Evolutionary conservation across 1,140 invertebrate species (phyloP).

Genomic region (Ctenoplectra terminalis): DNA sequence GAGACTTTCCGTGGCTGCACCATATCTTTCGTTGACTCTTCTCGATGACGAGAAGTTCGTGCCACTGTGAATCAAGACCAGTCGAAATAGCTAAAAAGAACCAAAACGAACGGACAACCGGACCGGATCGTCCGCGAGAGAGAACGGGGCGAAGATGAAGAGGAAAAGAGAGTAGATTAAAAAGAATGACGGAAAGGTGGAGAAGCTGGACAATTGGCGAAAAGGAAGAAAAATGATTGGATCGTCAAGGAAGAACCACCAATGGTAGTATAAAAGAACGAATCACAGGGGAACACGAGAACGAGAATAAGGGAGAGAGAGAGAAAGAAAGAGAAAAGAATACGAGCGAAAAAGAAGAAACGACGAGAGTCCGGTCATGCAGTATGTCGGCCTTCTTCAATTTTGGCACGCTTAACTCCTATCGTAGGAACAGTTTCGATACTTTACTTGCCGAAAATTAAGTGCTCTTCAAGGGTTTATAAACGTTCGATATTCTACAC

Average conservation of each 20-base stretch:
- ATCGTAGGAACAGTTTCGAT: too few species aligned
- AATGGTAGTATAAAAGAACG: neutral
- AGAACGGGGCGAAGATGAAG: neutral
- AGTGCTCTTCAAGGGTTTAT: too few species aligned
- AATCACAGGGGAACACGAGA: neutral
- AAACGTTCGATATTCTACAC: too few species aligned
- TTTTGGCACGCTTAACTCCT: too few species aligned
- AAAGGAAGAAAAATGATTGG: conserved; percentile 29
- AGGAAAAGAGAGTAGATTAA: neutral
- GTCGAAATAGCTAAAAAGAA: conserved; percentile 40
- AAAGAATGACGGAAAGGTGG: neutral
- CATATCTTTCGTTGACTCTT: too few species aligned
- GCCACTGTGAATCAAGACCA: conserved; percentile 30
- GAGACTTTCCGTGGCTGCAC: too few species aligned
- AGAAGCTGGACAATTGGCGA: conserved; percentile 9
- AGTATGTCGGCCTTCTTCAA: conserved; percentile 4
- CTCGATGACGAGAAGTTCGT: neutral
- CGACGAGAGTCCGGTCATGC: neutral
- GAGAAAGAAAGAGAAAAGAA: neutral
- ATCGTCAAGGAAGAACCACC: conserved; percentile 8
- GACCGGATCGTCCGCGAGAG: neutral
- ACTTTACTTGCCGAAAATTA: too few species aligned
- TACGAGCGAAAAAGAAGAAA: too few species aligned
- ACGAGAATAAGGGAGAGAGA: neutral
- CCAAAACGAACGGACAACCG: conserved; percentile 28